Conservation (phyloP, 2,797 vertebrate species). For the Botia almorhae region DNA sequence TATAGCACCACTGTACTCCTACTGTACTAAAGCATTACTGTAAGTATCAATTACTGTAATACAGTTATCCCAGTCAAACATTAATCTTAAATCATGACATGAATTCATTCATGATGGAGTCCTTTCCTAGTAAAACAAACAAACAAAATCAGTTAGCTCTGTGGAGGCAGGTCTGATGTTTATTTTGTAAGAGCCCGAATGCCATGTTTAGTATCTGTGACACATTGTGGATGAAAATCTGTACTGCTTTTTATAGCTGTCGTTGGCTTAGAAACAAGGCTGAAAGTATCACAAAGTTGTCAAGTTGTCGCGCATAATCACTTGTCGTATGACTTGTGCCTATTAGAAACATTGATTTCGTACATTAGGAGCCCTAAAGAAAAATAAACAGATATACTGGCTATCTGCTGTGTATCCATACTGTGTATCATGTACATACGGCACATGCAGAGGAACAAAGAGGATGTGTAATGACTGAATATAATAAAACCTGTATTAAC, state of each 20-base stretch:
- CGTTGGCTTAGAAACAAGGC: too few species aligned
- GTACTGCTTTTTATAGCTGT: too few species aligned
- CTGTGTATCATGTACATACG: neutral
- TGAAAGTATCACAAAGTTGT: neutral
- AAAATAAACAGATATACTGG: neutral
- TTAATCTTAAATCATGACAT: neutral
- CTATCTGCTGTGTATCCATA: too few species aligned
- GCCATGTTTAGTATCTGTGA: neutral
- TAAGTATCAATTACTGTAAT: neutral
- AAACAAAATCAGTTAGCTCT: too few species aligned
- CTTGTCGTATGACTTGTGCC: too few species aligned
- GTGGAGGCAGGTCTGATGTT: too few species aligned
- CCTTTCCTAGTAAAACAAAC: too few species aligned
- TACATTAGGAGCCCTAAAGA: too few species aligned
- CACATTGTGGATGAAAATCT: neutral
- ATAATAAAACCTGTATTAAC: conserved; percentile 20
- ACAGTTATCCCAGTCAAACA: neutral
- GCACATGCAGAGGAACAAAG: too few species aligned
- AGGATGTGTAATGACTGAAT: neutral
- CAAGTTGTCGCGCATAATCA: neutral
- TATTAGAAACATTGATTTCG: neutral
- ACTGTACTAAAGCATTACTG: conserved; percentile 25
- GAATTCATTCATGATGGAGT: neutral
- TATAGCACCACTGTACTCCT: neutral
- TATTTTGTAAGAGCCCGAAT: neutral